Base-by-base conservation (phyloP, 2,113 vertebrate species). In the mouse (Mus musculus) region DNA sequence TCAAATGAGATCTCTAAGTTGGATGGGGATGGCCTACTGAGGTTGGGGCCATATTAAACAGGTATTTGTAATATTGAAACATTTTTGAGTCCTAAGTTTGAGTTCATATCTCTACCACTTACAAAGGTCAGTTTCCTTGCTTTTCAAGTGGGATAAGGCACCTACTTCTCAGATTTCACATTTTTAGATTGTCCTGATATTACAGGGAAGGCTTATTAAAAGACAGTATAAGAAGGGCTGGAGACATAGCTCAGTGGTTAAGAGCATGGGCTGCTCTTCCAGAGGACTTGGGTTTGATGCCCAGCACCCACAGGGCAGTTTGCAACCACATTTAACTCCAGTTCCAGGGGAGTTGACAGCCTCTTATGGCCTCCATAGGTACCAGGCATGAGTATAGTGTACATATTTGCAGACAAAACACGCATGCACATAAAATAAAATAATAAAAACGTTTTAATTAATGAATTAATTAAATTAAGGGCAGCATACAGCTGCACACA, bases 101-200 rank as follows among this genome's bases (percentile, higher is more conserved):
- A 94, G 67, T 87, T 63, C 30, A 49, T 10, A 56, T 17, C 56
- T 67, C 90, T 36, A 72, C 26, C 33, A 76, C 28, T 88, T 73
- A 61, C 22, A 16, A 75, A 49, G 54, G 76, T 90, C 52, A 16
- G 85, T 90, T 96, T 93, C 69, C n/a, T 81, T 17, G 65, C 89
- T 90, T 92, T 94, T 89, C 90, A 69, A 77, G 49, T 33, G 67
- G 46, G 42, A 24, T 30, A 75, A 75, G 33, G 89, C 17, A 54
- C 20, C 7, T 86, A 49, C 56, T 72, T 92, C 88, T 86, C 8
- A 63, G 33, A 22, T 61, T 89, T 92, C 49, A 26, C 10, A 6
- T 49, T 49, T 49, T 49, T 7, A 49, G 49, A 49, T 49, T 49
- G 49, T 49, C 49, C 49, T 7, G 49, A 49, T 49, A 49, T 49